Evolutionary conservation across 2,888 invertebrate species (phyloP), one percentile per base, ranked within the genome.

Genomic region (Polydrusus tereticollis): DNA sequence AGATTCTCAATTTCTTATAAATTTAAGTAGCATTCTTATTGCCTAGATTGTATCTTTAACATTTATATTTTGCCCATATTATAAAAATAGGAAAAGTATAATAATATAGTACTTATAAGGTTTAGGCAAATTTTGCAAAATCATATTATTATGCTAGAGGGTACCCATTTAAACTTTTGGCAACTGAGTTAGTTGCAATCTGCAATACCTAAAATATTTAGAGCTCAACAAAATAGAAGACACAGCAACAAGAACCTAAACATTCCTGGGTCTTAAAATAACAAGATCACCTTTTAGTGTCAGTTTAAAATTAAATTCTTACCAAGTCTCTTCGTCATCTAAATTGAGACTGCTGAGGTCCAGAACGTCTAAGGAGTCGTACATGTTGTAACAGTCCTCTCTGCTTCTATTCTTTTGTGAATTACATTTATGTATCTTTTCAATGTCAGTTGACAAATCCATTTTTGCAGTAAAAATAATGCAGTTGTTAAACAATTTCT

Each of bases 321-420:
- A 74, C 74, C 74, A 74, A 23, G 70, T 71, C n/a, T 71, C 70
- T 47, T 66, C 63, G 21, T 70, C 36, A 41, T 71, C 74, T 47
- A 74, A 67, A 70, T 74, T 58, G 16, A 74, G 33, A 14, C 45
- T 52, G 23, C 52, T 68, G 16, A 74, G 64, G 47, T 74, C 74
- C 43, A 74, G 41, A 52, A 74, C 71, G 12, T 62, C 70, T n/a
- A 21, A 23, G 38, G 55, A 29, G 18, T 67, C 63, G 18, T 64
- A 18, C 38, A 29, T 41, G 52, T 20, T 55, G 29, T 20, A 16
- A 6, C 20, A 38, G 41, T 47, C 47, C 26, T 69, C 60, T 14
- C 12, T 41, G 29, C 62, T 62, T 26, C n/a, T 16, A 10, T 6
- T 45, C 45, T 45, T 58, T 58, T 41, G 16, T 29, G 47, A 29